Percentiles rank a stretch among this genome's conserved stretches.
Evolutionary conservation across 1,140 invertebrate species (phyloP).

Genomic region (Lasaia peninsularis): DNA sequence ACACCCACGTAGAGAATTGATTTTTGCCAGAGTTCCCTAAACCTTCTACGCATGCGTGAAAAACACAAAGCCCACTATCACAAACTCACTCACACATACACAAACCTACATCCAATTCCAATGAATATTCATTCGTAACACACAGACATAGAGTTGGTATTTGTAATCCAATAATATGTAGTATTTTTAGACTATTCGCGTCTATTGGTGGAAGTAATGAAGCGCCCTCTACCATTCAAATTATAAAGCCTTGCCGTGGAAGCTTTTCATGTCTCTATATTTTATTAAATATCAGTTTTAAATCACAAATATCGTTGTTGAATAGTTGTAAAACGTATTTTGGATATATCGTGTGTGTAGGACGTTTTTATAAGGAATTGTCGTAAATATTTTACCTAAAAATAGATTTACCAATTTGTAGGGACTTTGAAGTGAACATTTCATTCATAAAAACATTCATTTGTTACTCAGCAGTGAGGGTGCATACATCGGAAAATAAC

Average conservation of each 20-base stretch:
- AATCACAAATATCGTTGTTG: conserved; percentile 20
- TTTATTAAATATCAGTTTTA: conserved; percentile 46
- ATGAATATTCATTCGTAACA: conserved; percentile 18
- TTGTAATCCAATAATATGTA: conserved; percentile 23
- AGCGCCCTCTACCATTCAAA: conserved; percentile 73
- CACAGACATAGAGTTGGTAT: conserved; percentile 23
- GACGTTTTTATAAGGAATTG: conserved; percentile 21
- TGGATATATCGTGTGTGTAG: conserved; percentile 27
- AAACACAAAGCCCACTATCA: conserved; percentile 22
- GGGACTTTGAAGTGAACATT: conserved; percentile 51
- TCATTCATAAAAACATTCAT: conserved; percentile 73
- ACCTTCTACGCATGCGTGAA: conserved; percentile 54
- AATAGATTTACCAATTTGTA: conserved; percentile 57
- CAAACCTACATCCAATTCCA: conserved; percentile 18
- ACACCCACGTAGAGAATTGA: conserved; percentile 70
- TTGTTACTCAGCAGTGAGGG: conserved; percentile 50
- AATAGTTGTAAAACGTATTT: conserved; percentile 22
- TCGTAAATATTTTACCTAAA: conserved; percentile 42
- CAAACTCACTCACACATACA: conserved; percentile 24
- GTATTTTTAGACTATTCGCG: conserved; percentile 73
- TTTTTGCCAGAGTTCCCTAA: conserved; percentile 57
- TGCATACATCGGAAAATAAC: conserved; percentile 30
- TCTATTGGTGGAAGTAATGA: conserved; percentile 56
- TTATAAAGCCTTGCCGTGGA: conserved; percentile 54
- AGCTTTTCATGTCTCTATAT: conserved; percentile 62